phyloP scores from a whole-genome alignment of 2,113 vertebrate genomes.

The Chlorodrepanis virens region DNA sequence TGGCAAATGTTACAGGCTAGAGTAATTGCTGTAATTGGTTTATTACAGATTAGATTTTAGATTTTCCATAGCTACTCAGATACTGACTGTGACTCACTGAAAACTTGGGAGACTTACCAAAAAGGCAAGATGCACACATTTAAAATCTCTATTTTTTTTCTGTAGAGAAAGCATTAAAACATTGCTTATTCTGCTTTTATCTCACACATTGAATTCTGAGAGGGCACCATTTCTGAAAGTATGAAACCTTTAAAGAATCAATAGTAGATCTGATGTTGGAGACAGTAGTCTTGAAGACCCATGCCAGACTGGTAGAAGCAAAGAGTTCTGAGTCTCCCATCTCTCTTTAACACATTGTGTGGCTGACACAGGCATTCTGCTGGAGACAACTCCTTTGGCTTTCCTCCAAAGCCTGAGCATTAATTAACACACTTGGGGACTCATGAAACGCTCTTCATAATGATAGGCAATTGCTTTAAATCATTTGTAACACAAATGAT shows the following conservation, averaged over 20 bases:
- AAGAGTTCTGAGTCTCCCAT: background rate
- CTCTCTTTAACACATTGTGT: background rate
- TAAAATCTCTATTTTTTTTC: background rate
- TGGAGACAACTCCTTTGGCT: conserved; percentile 12
- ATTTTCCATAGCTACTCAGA: background rate
- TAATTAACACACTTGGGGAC: conserved; percentile 40
- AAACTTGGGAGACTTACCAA: background rate
- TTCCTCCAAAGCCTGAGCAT: conserved; percentile 37
- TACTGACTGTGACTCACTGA: background rate
- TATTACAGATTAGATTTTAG: background rate
- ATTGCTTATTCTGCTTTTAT: background rate
- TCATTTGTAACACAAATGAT: conserved; percentile 22
- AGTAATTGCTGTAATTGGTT: background rate
- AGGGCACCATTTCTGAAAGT: background rate
- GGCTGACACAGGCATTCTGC: conserved; percentile 2
- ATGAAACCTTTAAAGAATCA: background rate
- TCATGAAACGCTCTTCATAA: conserved; percentile 32
- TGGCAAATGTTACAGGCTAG: background rate
- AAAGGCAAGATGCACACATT: background rate
- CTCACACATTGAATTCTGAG: background rate
- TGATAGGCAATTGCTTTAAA: conserved; percentile 53
- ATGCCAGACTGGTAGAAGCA: background rate
- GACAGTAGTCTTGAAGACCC: background rate
- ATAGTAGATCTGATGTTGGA: background rate
- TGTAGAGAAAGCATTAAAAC: background rate